Percentiles rank a stretch among this genome's conserved stretches.
Evolutionary conservation across 2,797 vertebrate genomes (phyloP).

Genomic region (Austrolebias charrua): DNA sequence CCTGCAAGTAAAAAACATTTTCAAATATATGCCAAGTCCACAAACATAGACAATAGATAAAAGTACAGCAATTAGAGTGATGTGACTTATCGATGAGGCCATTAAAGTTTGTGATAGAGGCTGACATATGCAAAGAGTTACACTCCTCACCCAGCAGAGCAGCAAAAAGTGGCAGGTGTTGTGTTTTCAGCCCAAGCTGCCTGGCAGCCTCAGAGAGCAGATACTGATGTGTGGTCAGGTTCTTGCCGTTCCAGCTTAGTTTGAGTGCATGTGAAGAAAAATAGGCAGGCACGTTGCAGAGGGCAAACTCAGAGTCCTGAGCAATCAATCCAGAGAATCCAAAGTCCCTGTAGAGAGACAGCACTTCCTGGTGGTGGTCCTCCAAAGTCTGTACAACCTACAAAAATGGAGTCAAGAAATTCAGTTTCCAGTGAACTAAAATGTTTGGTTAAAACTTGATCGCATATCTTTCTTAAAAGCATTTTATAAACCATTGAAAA

Average conservation of each 20-base stretch:
- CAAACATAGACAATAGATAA: not conserved
- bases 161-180: conserved; percentile 90
- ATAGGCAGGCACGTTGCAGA: conserved; percentile 92
- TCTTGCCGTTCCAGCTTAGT: conserved; percentile 94
- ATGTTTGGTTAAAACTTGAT: not conserved
- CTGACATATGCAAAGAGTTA: not conserved
- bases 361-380: conserved; percentile 94
- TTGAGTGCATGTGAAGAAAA: conserved; percentile 93
- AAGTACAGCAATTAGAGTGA: not conserved
- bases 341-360: conserved; percentile 91
- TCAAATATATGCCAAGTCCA: conserved; percentile 33
- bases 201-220: conserved; percentile 91
- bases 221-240: conserved; percentile 93
- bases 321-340: conserved; percentile 91
- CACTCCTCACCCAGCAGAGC: conserved; percentile 85
- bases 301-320: conserved; percentile 91
- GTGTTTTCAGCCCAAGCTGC: conserved; percentile 89
- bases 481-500: not conserved
- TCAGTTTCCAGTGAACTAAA: not conserved
- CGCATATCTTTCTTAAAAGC: not conserved
- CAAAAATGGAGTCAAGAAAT: conserved; percentile 4
- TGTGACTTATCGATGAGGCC: not conserved
- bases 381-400: conserved; percentile 93
- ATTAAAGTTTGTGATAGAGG: not conserved
- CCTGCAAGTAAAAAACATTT: conserved; percentile 70